Evolutionary conservation across 2,113 vertebrate genomes (phyloP).

Genomic region (Capricornis sumatraensis): DNA sequence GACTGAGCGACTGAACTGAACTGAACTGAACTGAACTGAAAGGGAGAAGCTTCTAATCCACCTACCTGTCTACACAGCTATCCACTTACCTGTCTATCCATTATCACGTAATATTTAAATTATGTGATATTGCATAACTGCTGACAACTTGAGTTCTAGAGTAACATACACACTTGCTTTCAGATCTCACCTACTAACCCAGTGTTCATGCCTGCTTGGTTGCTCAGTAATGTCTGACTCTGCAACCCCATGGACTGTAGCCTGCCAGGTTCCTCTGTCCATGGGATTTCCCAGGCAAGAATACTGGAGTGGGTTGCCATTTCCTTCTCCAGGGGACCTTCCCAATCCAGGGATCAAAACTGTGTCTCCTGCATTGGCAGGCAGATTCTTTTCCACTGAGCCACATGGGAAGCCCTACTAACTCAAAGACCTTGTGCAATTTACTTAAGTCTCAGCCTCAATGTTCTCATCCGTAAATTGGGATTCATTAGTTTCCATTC

Average conservation of each 20-base stretch:
- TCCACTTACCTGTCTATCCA: neutral
- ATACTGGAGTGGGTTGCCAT: neutral
- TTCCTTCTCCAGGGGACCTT: neutral
- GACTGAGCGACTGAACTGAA: too few species aligned
- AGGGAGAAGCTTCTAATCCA: neutral
- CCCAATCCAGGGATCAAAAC: neutral
- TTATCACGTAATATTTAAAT: too few species aligned
- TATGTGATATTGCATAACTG: fast-evolving
- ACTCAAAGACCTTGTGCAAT: neutral
- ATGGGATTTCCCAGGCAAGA: neutral
- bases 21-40: too few species aligned
- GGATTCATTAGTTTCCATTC: neutral
- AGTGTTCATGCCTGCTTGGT: neutral
- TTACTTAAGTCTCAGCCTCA: neutral
- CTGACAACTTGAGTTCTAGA: neutral
- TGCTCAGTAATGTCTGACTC: neutral
- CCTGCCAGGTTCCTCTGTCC: neutral
- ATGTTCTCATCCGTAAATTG: neutral
- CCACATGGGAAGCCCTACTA: neutral
- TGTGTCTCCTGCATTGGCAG: neutral
- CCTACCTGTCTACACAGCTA: neutral
- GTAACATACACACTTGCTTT: neutral
- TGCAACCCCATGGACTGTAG: neutral
- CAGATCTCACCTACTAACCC: neutral
- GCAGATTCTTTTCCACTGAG: neutral